These are phyloP conservation scores for Brachionus sp. DNA, from an alignment of 1,140 invertebrate species.

Conservation along the genomic window DNA sequence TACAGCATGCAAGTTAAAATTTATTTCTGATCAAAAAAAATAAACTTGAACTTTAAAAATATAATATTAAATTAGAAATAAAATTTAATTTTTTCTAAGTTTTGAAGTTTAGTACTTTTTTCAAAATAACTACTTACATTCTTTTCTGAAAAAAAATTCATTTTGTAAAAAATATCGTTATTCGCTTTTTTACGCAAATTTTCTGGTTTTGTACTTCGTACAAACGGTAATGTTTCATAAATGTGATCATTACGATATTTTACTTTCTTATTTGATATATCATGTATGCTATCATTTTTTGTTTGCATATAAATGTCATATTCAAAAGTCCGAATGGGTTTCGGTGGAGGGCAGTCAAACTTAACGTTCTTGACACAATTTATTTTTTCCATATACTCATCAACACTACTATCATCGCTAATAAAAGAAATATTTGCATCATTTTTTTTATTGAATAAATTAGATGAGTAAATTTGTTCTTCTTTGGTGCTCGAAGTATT, in stretches of 20 bases:
- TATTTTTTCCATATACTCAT: not conserved
- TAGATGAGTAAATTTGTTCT: not conserved
- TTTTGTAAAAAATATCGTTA: not conserved
- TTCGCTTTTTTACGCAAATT: not conserved
- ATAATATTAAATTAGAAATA: not conserved
- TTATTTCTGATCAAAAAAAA: no score
- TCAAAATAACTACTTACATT: not conserved
- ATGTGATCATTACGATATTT: not conserved
- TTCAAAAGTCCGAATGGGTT: slow-evolving; percentile 42
- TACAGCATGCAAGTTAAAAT: no score
- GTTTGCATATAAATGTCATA: slow-evolving; percentile 31
- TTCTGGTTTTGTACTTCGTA: not conserved
- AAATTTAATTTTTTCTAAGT: not conserved
- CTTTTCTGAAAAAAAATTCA: not conserved
- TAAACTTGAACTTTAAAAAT: not conserved
- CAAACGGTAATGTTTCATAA: slow-evolving; percentile 23
- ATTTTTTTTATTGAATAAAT: not conserved
- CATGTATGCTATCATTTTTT: not conserved
- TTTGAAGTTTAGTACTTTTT: not conserved
- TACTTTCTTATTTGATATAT: not conserved
- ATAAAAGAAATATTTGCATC: not conserved
- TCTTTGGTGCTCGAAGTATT: not conserved
- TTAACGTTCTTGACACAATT: not conserved
- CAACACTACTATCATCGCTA: slow-evolving; percentile 12
- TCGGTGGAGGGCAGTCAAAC: slow-evolving; percentile 15